These are phyloP conservation scores for Antechinus flavipes DNA, from an alignment of 2,113 vertebrate genomes.

Conservation along the genomic window DNA sequence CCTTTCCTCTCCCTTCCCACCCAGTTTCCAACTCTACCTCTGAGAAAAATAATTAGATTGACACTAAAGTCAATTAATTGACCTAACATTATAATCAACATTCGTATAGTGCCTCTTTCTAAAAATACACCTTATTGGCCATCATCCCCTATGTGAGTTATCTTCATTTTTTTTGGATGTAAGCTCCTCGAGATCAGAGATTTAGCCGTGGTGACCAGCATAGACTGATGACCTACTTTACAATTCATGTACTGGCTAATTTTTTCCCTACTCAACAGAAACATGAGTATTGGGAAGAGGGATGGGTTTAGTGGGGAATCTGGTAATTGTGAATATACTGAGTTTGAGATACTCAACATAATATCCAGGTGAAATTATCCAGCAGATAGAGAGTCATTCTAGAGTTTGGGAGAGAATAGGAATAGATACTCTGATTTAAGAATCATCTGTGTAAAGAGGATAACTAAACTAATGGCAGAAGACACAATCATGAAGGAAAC, in stretches of 20 bases:
- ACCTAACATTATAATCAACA: not conserved
- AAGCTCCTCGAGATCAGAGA: not conserved
- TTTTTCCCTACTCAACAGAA: not conserved
- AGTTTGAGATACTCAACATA: not conserved
- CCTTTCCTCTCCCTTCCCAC: not conserved
- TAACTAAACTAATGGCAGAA: not conserved
- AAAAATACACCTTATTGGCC: not conserved
- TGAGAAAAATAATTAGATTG: not conserved
- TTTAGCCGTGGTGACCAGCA: not conserved
- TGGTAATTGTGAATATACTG: not conserved
- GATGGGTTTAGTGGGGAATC: not conserved
- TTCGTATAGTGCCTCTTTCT: not conserved
- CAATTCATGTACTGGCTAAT: not conserved
- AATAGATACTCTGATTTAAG: not conserved
- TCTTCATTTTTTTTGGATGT: not conserved
- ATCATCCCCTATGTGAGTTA: not conserved
- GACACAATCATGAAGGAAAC: not conserved
- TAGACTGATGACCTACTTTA: not conserved
- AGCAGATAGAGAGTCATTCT: not conserved
- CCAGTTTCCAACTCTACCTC: not conserved
- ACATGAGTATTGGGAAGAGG: not conserved
- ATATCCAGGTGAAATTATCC: not conserved
- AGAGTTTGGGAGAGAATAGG: not conserved
- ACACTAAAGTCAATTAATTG: not conserved
- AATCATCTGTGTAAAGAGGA: not conserved